phyloP scores from a whole-genome alignment of 2,888 invertebrate species.

The Meiosimyza decipiens region DNA sequence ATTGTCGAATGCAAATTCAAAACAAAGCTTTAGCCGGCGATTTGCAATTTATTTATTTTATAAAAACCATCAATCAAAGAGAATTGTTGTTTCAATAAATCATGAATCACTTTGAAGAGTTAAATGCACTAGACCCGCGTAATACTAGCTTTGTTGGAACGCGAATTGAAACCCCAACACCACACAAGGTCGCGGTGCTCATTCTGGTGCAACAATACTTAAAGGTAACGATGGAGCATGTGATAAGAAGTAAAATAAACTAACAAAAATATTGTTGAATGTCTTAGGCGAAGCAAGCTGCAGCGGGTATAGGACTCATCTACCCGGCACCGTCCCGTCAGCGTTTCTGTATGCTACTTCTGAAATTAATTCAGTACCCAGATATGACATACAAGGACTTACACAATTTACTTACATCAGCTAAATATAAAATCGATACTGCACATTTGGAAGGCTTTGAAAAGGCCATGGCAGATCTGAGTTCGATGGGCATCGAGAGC shows the following conservation, averaged over 20 bases:
- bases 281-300: conserved; percentile 57
- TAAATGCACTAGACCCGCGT: conserved; percentile 61
- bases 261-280: neutral
- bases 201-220: conserved; percentile 82
- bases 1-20: no score
- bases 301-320: conserved; percentile 55
- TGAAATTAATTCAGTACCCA: conserved; percentile 83
- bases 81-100: no score
- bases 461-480: conserved; percentile 70
- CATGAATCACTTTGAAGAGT: conserved; percentile 62
- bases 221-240: conserved; percentile 63
- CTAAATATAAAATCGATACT: conserved; percentile 58
- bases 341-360: conserved; percentile 82
- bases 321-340: conserved; percentile 74
- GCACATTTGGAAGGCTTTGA: conserved; percentile 68
- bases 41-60: no score
- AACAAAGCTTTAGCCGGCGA: no score
- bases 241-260: neutral
- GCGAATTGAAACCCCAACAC: conserved; percentile 72
- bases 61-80: no score
- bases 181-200: conserved; percentile 83
- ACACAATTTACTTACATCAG: conserved; percentile 71
- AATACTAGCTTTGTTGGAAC: conserved; percentile 52
- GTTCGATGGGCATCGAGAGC: conserved; percentile 71
- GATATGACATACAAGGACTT: conserved; percentile 80